Evolutionary conservation across 2,113 vertebrate genomes (phyloP).

Genomic region (Syngnathus scovelli): DNA sequence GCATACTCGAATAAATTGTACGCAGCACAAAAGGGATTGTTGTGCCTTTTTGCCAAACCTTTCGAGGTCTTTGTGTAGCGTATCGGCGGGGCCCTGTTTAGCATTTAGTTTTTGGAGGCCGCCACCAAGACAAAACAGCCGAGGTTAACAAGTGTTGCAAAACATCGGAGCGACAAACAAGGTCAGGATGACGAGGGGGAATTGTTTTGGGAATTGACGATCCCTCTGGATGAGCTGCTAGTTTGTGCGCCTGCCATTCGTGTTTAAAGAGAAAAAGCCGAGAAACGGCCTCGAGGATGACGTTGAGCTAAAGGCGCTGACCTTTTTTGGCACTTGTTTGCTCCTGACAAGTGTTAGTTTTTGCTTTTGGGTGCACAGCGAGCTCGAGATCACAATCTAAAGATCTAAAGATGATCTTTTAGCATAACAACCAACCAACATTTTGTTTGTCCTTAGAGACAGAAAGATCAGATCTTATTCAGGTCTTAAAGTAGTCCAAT

Average conservation of each 20-base stretch:
- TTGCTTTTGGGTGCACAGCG: not conserved
- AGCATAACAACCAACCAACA: not conserved
- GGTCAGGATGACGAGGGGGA: not conserved
- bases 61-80: conserved; percentile 2
- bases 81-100: conserved; percentile 10
- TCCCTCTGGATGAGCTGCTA: not conserved
- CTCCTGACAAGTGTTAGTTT: conserved; percentile 36
- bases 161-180: not conserved
- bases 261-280: not conserved
- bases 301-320: conserved; percentile 9
- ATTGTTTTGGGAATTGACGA: not conserved
- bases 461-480: not conserved
- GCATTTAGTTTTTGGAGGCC: not conserved
- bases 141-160: not conserved
- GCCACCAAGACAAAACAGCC: not conserved
- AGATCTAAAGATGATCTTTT: not conserved
- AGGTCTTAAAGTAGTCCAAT: not conserved
- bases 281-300: conserved; percentile 1
- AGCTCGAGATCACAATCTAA: not conserved
- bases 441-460: not conserved
- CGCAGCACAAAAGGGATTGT: conserved; percentile 15
- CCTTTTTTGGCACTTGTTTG: conserved; percentile 26
- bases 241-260: not conserved
- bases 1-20: conserved; percentile 19
- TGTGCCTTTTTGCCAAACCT: conserved; percentile 15